Percentiles rank a stretch among this genome's conserved stretches.
Conservation (phyloP, 2,797 vertebrate species). For the Alfaro cultratus region DNA sequence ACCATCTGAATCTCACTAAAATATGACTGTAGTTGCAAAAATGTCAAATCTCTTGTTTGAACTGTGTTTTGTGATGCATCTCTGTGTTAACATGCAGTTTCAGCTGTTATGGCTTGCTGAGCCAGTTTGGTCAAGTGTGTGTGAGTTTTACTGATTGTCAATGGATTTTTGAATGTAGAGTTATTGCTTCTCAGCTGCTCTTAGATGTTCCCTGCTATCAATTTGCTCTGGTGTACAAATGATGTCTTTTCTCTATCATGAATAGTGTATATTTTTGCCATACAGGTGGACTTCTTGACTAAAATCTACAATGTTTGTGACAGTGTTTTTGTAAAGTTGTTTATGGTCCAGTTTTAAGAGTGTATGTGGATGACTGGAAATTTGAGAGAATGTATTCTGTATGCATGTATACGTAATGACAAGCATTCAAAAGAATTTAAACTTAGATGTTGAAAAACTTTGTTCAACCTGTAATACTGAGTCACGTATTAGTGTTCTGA, state of each 20-base stretch:
- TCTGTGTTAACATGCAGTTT: slow-evolving; percentile 47
- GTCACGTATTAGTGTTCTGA: slow-evolving; percentile 58
- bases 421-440: slow-evolving; percentile 53
- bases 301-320: slow-evolving; percentile 73
- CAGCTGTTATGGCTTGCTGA: slow-evolving; percentile 42
- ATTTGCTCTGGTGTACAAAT: slow-evolving; percentile 78
- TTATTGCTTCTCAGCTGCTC: slow-evolving; percentile 77
- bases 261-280: slow-evolving; percentile 75
- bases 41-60: slow-evolving; percentile 21
- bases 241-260: slow-evolving; percentile 74
- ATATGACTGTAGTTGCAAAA: slow-evolving; percentile 30
- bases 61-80: slow-evolving; percentile 36
- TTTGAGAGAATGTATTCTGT: slow-evolving; percentile 48
- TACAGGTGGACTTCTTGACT: slow-evolving; percentile 67
- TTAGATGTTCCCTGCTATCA: slow-evolving; percentile 75
- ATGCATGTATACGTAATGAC: slow-evolving; percentile 55
- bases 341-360: slow-evolving; percentile 59
- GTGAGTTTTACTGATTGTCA: slow-evolving; percentile 55
- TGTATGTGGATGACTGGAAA: slow-evolving; percentile 37
- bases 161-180: slow-evolving; percentile 79
- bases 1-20: background rate
- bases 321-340: slow-evolving; percentile 70
- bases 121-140: slow-evolving; percentile 50
- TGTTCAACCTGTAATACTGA: slow-evolving; percentile 60
- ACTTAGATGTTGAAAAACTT: slow-evolving; percentile 61